Conservation (phyloP, 2,797 vertebrate species). For the Anisognathus igniventris region DNA sequence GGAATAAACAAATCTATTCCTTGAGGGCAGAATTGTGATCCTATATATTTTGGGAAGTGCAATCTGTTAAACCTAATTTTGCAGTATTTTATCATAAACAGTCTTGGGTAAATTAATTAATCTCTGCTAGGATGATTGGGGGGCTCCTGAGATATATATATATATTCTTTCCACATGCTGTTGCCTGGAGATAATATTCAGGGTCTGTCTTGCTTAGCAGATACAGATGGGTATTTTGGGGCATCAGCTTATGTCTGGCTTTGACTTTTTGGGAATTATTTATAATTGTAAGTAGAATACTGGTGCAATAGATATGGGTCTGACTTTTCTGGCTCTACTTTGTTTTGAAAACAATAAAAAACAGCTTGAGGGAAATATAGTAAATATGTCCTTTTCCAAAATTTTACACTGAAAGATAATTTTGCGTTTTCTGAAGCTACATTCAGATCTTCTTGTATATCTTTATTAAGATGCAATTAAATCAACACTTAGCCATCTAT, state of each 20-base stretch:
- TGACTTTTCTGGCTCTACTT: neutral
- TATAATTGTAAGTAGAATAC: neutral
- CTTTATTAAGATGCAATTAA: neutral
- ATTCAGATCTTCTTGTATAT: neutral
- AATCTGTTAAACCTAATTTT: neutral
- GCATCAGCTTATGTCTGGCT: neutral
- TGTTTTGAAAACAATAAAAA: neutral
- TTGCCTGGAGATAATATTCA: neutral
- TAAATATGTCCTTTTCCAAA: neutral
- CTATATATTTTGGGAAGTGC: neutral
- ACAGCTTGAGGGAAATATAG: neutral
- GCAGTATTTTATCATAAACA: neutral
- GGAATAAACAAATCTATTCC: neutral
- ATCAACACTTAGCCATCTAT: neutral
- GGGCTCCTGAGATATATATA: neutral
- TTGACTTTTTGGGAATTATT: neutral
- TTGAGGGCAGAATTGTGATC: neutral
- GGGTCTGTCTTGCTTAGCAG: neutral
- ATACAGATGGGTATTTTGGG: neutral
- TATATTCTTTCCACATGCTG: neutral
- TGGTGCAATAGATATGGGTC: neutral
- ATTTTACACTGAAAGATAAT: neutral
- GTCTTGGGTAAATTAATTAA: neutral
- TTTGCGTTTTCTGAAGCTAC: neutral
- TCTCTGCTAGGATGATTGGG: neutral